Evolutionary conservation across 2,797 vertebrate species (phyloP).

Genomic region (Sebastes minor): DNA sequence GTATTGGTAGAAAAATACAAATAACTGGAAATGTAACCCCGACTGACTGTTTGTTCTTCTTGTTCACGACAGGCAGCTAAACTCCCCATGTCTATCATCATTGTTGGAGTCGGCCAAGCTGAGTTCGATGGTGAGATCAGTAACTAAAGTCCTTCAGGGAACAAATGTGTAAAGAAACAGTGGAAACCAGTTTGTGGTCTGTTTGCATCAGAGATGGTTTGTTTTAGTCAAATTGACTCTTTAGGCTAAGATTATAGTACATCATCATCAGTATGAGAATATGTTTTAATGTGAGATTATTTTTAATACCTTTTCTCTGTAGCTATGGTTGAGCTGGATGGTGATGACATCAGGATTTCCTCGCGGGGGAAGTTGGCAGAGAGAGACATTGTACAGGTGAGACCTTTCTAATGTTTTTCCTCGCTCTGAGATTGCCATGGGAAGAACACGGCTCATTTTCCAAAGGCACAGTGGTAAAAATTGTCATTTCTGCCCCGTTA

Average conservation of each 20-base stretch:
- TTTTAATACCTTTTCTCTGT: slow-evolving; percentile 33
- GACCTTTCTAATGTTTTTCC: not conserved
- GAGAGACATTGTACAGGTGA: slow-evolving; percentile 96
- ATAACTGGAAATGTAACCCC: slow-evolving; percentile 19
- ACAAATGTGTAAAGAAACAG: not conserved
- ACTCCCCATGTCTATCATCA: slow-evolving; percentile 98
- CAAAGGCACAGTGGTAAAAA: not conserved
- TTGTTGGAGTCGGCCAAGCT: slow-evolving; percentile 94
- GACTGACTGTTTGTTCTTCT: slow-evolving; percentile 50
- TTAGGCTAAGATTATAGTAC: not conserved
- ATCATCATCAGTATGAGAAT: not conserved
- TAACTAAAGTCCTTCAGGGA: not conserved
- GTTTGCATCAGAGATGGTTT: not conserved
- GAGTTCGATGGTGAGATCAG: slow-evolving; percentile 92
- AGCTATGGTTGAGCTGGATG: slow-evolving; percentile 97
- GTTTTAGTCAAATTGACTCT: slow-evolving; percentile 4
- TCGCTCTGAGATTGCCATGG: not conserved
- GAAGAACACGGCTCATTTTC: not conserved
- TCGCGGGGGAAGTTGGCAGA: slow-evolving; percentile 93
- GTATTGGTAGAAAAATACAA: not conserved
- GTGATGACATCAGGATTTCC: slow-evolving; percentile 93
- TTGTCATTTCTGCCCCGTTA: not conserved
- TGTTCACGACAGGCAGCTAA: slow-evolving; percentile 88
- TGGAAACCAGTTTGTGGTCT: slow-evolving; percentile 9
- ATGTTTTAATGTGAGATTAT: not conserved